phyloP scores from a whole-genome alignment of 2,888 invertebrate genomes.

The Megalurothrips usitatus region DNA sequence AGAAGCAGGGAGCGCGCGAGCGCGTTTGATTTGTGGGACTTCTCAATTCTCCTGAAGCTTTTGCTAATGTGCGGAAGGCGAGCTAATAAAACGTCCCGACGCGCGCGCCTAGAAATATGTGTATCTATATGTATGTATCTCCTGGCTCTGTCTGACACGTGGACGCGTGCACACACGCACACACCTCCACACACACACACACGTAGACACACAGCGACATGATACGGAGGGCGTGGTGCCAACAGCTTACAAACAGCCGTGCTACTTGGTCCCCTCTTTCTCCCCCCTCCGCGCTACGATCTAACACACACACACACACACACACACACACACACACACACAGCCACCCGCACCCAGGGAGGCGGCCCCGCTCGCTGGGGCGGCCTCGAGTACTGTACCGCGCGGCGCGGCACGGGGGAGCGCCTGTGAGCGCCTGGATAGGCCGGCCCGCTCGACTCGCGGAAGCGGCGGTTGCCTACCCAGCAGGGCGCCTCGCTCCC shows the following conservation, averaged over 20 bases:
- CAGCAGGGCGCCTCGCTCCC: too few relatives aligned
- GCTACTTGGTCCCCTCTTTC: neutral
- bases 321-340: too few relatives aligned
- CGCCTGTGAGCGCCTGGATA: too few relatives aligned
- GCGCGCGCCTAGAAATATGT: neutral
- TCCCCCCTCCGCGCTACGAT: neutral
- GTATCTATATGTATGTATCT: neutral
- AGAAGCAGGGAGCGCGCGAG: neutral
- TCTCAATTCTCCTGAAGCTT: slow-evolving; percentile 3
- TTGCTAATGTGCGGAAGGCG: slow-evolving; percentile 12
- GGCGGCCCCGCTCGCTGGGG: too few relatives aligned
- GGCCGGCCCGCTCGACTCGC: too few relatives aligned
- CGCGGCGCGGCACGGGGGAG: too few relatives aligned
- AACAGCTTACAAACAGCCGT: slow-evolving; percentile 22
- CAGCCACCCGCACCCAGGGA: too few relatives aligned
- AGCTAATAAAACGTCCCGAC: slow-evolving; percentile 17
- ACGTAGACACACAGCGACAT: neutral
- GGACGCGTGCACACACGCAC: neutral
- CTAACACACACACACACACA: too few relatives aligned
- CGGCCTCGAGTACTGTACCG: too few relatives aligned
- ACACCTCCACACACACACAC: slow-evolving; percentile 9
- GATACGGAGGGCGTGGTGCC: slow-evolving; percentile 16
- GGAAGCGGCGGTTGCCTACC: too few relatives aligned
- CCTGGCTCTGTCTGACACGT: neutral
- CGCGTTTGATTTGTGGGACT: neutral